These are phyloP conservation scores for Drosophila micromelanica DNA, from an alignment of 1,140 invertebrate species.

Conservation along the genomic window DNA sequence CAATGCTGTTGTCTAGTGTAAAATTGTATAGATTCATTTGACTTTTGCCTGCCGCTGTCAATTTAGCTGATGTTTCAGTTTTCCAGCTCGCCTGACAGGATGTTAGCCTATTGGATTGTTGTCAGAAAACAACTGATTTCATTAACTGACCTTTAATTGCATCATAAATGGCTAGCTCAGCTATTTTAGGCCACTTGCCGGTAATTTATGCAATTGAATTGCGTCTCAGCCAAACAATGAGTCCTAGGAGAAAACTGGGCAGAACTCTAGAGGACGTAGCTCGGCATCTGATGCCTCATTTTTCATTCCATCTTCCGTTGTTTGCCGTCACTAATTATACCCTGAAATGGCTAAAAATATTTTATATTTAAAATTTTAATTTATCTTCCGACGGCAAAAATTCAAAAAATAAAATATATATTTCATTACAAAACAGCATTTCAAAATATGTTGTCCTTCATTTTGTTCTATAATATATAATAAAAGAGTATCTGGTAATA, in stretches of 20 bases:
- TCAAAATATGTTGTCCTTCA: too few species aligned
- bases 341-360: not conserved
- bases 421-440: too few species aligned
- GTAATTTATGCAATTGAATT: slow-evolving; percentile 24
- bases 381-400: too few species aligned
- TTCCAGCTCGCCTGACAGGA: not conserved
- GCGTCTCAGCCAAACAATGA: not conserved
- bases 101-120: slow-evolving; percentile 2
- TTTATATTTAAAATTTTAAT: too few species aligned
- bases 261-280: not conserved
- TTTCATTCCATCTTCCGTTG: not conserved
- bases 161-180: slow-evolving; percentile 28
- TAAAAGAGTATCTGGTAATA: too few species aligned
- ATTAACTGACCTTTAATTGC: slow-evolving; percentile 38
- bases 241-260: not conserved
- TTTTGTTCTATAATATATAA: too few species aligned
- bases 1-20: not conserved
- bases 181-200: slow-evolving; percentile 12
- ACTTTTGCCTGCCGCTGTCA: not conserved
- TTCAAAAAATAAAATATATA: too few species aligned
- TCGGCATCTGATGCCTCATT: not conserved
- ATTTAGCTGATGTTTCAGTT: not conserved
- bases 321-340: not conserved
- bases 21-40: not conserved
- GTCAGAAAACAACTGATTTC: slow-evolving; percentile 19